Evolutionary conservation across 2,888 invertebrate species (phyloP).

Genomic region (Hipparchia sbordonii): DNA sequence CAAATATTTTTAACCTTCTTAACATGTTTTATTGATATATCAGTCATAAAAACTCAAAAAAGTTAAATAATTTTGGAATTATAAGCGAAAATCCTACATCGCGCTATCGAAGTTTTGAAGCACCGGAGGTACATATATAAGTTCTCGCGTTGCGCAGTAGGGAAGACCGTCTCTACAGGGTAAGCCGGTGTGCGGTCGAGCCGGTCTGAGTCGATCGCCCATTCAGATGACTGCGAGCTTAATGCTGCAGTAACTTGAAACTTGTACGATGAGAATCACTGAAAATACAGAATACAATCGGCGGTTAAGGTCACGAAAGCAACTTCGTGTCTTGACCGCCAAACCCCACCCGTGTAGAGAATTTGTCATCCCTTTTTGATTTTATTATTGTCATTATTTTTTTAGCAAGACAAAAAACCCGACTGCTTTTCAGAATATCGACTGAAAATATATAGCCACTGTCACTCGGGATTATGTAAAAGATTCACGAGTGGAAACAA

Average conservation of each 20-base stretch:
- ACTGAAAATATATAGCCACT: too few species aligned
- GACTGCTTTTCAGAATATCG: too few species aligned
- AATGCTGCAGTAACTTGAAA: too few species aligned
- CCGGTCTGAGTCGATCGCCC: slow-evolving; percentile 3
- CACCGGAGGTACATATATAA: neutral
- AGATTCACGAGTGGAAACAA: too few species aligned
- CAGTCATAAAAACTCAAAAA: neutral
- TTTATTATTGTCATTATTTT: too few species aligned
- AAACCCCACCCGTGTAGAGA: slow-evolving; percentile 12
- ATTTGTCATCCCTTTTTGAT: slow-evolving; percentile 3
- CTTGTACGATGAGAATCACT: neutral
- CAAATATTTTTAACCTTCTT: too few species aligned
- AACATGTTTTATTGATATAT: too few species aligned
- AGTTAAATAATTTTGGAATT: neutral
- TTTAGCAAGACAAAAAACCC: too few species aligned
- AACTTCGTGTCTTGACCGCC: slow-evolving; percentile 3
- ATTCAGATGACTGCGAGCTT: neutral
- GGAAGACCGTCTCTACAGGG: slow-evolving; percentile 18
- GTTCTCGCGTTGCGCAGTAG: neutral
- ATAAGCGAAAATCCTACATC: slow-evolving; percentile 6
- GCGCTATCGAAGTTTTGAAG: slow-evolving; percentile 7
- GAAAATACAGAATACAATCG: slow-evolving; percentile 6
- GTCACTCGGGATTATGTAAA: too few species aligned
- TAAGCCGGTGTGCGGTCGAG: slow-evolving; percentile 10
- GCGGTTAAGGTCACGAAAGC: neutral